Evolutionary conservation across 2,113 vertebrate genomes (phyloP), one percentile per base, ranked within the genome.

Genomic region (human): DNA sequence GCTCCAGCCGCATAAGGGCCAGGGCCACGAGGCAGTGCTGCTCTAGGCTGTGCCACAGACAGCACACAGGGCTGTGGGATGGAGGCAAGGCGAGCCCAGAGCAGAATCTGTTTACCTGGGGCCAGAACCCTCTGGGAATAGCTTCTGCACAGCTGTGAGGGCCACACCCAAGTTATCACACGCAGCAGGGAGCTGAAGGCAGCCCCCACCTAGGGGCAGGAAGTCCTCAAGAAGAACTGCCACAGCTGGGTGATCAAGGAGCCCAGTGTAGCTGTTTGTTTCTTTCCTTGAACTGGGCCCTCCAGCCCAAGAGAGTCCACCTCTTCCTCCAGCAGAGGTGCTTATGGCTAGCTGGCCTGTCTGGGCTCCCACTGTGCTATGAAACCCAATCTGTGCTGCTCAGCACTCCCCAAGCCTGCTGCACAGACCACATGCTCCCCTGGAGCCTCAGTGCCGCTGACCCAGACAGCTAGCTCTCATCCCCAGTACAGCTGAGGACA

Each of bases 41-140:
- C 99, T 99, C 98, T 99, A 99, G 8, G 99, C 99, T 6, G 99
- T 99, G 96, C 99, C 99, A 96, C 99, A 99, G 32, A 99, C 99
- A 11, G 99, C 99, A 92, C 99, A 99, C 98, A 99, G 98, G 94
- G 99, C 99, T 99, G 97, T 78, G 59, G 75, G 79, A 2, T 91
- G 20, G 16, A 82, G 70, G 38, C 1, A 4, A 76, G 55, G 61
- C 70, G 10, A 94, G 14, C 61, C 48, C 57, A 78, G 52, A 79
- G 92, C 35, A 40, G 35, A 40, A 10, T 10, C 50, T 17, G 14
- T 57, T 32, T 2, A 73, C 18, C 61, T 14, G 22, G 5, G 52
- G 23, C 78, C 55, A 85, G 64, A 43, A 38, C 9, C 17, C 57
- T 45, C 22, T 30, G 55, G 48, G 13, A 6, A 73, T 23, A 35